A percentile compares a stretch with the other conserved stretches of the same genome.
Conservation (phyloP, 2,797 vertebrate species). For the Notoglanidium macrostoma region DNA sequence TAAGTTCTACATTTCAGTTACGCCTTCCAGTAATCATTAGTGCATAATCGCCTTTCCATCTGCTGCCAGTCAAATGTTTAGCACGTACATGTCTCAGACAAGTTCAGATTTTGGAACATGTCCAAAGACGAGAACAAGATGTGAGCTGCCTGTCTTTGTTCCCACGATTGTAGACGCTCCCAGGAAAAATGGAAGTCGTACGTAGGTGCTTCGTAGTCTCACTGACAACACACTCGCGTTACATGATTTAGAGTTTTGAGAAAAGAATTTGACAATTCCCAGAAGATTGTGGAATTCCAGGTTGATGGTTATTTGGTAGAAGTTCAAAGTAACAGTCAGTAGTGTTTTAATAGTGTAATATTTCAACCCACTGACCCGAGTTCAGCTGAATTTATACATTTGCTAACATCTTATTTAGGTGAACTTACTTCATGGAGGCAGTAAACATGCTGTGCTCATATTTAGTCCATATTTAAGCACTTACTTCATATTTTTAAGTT, state of each 20-base stretch:
- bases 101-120: background rate
- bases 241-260: too few relatives aligned
- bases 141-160: constrained; percentile 5
- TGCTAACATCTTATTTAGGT: too few relatives aligned
- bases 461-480: too few relatives aligned
- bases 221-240: background rate
- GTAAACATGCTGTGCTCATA: too few relatives aligned
- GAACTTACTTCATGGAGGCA: too few relatives aligned
- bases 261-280: background rate
- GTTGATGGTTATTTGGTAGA: background rate
- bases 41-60: background rate
- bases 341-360: background rate
- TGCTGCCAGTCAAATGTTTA: background rate
- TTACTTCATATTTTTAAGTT: too few relatives aligned
- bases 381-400: background rate
- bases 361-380: background rate
- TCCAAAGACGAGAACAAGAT: constrained; percentile 19
- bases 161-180: background rate
- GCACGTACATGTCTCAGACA: background rate
- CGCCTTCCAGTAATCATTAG: background rate
- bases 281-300: background rate
- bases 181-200: constrained; percentile 1
- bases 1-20: background rate
- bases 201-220: background rate
- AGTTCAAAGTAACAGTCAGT: background rate